Evolutionary conservation across 2,888 invertebrate genomes (phyloP).

Genomic region (Euplagia quadripunctaria): DNA sequence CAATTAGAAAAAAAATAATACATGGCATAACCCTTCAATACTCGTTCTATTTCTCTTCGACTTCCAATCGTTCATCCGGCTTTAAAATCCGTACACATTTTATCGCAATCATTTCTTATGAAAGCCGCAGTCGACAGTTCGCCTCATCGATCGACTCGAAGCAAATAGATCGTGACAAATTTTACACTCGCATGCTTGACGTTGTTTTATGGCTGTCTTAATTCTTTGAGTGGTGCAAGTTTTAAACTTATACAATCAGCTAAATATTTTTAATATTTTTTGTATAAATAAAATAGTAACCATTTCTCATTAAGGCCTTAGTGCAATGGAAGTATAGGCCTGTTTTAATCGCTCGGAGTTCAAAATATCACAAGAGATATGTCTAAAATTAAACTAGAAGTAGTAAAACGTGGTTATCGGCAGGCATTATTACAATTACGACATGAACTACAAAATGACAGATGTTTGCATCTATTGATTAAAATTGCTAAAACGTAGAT

Average conservation of each 20-base stretch:
- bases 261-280: neutral
- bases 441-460: no score
- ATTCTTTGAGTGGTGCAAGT: slow-evolving; percentile 51
- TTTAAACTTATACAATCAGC: neutral
- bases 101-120: slow-evolving; percentile 36
- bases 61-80: slow-evolving; percentile 15
- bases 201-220: slow-evolving; percentile 76
- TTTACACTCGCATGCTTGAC: slow-evolving; percentile 67
- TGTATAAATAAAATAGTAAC: no score
- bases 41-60: neutral
- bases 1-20: no score
- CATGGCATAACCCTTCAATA: no score
- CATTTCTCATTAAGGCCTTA: no score
- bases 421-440: no score
- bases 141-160: slow-evolving; percentile 54
- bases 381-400: no score
- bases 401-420: no score
- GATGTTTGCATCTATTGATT: neutral
- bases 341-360: no score
- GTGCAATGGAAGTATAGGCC: no score
- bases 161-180: slow-evolving; percentile 76
- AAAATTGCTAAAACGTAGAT: neutral
- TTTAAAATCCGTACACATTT: slow-evolving; percentile 21
- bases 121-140: slow-evolving; percentile 49
- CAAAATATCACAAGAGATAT: no score